Evolutionary conservation across 1,140 invertebrate genomes (phyloP).

Genomic region (Bombus confusus): DNA sequence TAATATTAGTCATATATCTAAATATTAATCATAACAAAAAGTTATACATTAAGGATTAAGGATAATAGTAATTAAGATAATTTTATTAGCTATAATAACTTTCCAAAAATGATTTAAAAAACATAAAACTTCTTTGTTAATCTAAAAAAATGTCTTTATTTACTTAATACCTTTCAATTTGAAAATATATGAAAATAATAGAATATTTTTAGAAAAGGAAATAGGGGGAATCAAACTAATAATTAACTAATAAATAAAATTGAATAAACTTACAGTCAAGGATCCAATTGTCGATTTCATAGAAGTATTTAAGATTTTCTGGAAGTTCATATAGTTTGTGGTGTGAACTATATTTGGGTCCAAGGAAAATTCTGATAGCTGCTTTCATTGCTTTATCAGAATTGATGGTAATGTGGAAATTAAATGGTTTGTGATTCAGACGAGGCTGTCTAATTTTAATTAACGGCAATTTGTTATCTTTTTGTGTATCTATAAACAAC

Average conservation of each 20-base stretch:
- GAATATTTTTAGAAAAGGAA: too few species aligned
- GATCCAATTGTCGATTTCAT: slow-evolving; percentile 84
- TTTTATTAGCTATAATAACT: not conserved
- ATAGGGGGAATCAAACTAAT: too few species aligned
- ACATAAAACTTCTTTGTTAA: too few species aligned
- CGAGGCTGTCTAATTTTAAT: slow-evolving; percentile 76
- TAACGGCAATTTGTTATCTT: slow-evolving; percentile 60
- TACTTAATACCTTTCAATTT: too few species aligned
- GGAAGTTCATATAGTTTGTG: slow-evolving; percentile 80
- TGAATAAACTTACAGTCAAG: slow-evolving; percentile 70
- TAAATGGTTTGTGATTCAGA: slow-evolving; percentile 86
- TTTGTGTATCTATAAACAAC: slow-evolving; percentile 76
- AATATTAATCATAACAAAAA: not conserved
- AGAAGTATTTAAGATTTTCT: slow-evolving; percentile 84
- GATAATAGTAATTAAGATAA: not conserved
- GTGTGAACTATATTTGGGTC: slow-evolving; percentile 86
- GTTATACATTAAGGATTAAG: too few species aligned
- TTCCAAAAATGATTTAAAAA: not conserved
- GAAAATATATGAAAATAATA: too few species aligned
- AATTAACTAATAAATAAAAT: not conserved
- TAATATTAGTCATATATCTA: not conserved
- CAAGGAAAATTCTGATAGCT: slow-evolving; percentile 86
- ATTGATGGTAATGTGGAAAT: slow-evolving; percentile 84
- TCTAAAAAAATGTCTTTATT: too few species aligned
- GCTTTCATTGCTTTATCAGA: slow-evolving; percentile 83